Percentiles rank a stretch among this genome's conserved stretches.
These are phyloP conservation scores for Arctocebus calabarensis DNA, from an alignment of 2,797 vertebrate genomes.

Conservation along the genomic window DNA sequence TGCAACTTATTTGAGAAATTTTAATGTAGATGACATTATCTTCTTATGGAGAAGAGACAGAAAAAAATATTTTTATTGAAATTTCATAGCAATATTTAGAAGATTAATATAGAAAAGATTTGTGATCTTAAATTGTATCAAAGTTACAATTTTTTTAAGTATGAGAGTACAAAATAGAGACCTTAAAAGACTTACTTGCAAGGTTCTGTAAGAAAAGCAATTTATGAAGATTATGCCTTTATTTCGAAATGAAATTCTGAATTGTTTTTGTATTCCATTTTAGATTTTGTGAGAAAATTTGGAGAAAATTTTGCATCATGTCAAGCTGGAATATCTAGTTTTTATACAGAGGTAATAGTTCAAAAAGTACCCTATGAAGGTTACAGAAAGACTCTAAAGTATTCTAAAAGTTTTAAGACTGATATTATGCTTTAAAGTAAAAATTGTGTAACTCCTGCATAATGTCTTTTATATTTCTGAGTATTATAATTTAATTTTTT, in stretches of 20 bases:
- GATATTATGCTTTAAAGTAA: neutral
- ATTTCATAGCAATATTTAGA: conserved; percentile 6
- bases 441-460: conserved; percentile 6
- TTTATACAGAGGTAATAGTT: conserved; percentile 89
- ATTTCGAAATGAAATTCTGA: conserved; percentile 54
- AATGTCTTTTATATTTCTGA: neutral
- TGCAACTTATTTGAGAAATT: neutral
- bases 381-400: neutral
- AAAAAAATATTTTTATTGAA: neutral
- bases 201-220: conserved; percentile 11
- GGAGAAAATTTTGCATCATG: conserved; percentile 94
- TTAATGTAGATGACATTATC: neutral
- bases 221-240: neutral
- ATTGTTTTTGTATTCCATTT: conserved; percentile 72
- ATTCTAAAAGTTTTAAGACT: conserved; percentile 2
- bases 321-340: conserved; percentile 95
- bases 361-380: neutral
- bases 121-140: neutral
- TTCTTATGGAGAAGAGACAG: neutral
- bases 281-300: conserved; percentile 92
- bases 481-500: neutral
- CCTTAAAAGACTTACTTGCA: neutral
- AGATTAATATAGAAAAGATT: neutral
- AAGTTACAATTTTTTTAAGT: neutral
- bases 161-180: neutral